These are phyloP conservation scores for Tonatia bakeri DNA, from an alignment of 2,113 vertebrate genomes.

Conservation along the genomic window DNA sequence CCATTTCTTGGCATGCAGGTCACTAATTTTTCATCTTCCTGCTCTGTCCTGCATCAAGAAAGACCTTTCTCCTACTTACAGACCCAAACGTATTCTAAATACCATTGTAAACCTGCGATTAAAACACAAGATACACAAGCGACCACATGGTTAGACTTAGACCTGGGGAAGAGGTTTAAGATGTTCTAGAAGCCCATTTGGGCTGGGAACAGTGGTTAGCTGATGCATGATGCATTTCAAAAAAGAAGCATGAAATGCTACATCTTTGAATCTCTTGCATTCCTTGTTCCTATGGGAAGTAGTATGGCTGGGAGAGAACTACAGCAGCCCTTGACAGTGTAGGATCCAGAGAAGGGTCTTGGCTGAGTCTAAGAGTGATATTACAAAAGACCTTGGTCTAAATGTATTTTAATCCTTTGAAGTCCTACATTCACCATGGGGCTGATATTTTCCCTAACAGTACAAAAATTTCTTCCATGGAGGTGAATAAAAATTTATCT, in stretches of 20 bases:
- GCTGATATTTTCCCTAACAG: background rate
- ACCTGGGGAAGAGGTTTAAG: background rate
- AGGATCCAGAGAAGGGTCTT: background rate
- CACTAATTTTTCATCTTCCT: background rate
- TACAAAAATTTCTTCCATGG: background rate
- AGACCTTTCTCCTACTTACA: background rate
- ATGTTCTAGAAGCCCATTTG: background rate
- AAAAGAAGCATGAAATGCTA: background rate
- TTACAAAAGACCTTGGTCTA: accelerated
- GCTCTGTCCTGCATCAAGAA: background rate
- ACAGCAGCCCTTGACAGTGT: background rate
- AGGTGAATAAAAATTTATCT: background rate
- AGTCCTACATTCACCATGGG: background rate
- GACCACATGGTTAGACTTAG: background rate
- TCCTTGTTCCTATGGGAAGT: background rate
- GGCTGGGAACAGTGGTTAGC: background rate
- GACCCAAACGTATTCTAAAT: background rate
- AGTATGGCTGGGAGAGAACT: background rate
- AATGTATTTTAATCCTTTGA: background rate
- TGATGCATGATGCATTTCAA: background rate
- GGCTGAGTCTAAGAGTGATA: background rate
- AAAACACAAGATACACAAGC: background rate
- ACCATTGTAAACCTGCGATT: background rate
- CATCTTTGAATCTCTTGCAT: background rate
- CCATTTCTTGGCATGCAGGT: background rate